phyloP scores from a whole-genome alignment of 2,888 invertebrate genomes.

The Tryphoninae sp. region DNA sequence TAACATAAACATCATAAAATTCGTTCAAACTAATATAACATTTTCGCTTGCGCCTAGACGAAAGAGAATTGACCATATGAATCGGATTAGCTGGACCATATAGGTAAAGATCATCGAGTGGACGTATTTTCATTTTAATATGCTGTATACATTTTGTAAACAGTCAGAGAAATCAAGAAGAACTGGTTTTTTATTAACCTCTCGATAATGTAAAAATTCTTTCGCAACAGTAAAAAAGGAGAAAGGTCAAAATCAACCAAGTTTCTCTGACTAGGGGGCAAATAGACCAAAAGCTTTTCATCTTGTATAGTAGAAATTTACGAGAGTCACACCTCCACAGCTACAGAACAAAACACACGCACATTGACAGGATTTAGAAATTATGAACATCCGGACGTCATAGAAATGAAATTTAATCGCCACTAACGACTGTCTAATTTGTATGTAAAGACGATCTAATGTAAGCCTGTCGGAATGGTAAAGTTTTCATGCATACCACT shows the following conservation, averaged over 20 bases:
- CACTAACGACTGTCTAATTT: constrained; percentile 33
- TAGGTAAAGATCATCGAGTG: background rate
- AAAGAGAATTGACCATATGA: background rate
- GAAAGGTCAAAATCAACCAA: constrained; percentile 27
- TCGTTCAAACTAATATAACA: background rate
- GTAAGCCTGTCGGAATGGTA: constrained; percentile 3
- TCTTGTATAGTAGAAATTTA: constrained; percentile 30
- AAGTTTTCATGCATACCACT: too few relatives aligned
- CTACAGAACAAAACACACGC: constrained; percentile 5
- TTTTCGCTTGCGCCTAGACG: background rate
- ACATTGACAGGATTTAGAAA: constrained; percentile 18
- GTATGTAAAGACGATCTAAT: background rate
- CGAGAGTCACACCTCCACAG: constrained; percentile 43
- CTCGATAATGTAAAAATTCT: background rate
- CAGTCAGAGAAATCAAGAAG: background rate
- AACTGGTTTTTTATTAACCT: constrained; percentile 22
- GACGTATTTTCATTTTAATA: background rate
- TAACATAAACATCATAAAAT: background rate
- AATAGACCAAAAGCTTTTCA: constrained; percentile 35
- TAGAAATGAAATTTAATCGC: constrained; percentile 35
- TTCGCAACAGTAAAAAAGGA: background rate
- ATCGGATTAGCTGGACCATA: background rate
- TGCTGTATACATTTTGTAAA: background rate
- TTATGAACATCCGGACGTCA: background rate
- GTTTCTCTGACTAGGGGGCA: constrained; percentile 11